phyloP scores from a whole-genome alignment of 2,797 vertebrate genomes.

The Botia kubotai region DNA sequence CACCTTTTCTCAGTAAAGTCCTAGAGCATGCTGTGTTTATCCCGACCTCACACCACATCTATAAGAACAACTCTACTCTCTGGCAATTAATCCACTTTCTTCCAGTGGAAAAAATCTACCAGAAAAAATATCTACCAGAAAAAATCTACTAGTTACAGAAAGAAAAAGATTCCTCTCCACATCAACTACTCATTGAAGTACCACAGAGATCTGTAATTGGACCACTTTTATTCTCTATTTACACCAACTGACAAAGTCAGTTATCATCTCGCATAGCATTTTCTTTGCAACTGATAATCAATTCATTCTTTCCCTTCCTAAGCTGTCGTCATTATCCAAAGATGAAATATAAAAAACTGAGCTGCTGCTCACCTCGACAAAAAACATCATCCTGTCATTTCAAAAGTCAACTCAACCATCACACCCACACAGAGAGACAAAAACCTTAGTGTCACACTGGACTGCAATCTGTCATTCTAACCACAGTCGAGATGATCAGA shows the following conservation, averaged over 20 bases:
- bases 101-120: background rate
- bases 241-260: too few relatives aligned
- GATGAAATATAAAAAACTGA: background rate
- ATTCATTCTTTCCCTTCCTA: background rate
- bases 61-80: background rate
- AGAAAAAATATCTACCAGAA: too few relatives aligned
- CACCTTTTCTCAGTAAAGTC: background rate
- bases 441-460: conserved; percentile 6
- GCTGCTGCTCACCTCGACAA: background rate
- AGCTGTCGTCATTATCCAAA: background rate
- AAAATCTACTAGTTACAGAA: background rate
- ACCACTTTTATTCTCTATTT: too few relatives aligned
- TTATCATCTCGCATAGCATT: too few relatives aligned
- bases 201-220: too few relatives aligned
- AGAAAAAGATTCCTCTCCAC: too few relatives aligned
- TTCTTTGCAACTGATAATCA: too few relatives aligned
- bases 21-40: background rate
- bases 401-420: conserved; percentile 16
- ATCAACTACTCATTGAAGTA: too few relatives aligned
- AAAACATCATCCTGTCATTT: background rate
- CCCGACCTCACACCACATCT: background rate
- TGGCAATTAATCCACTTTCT: background rate
- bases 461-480: conserved; percentile 21
- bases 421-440: background rate
- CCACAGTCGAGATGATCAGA: conserved; percentile 14